Percentiles rank a stretch among this genome's conserved stretches.
Evolutionary conservation across 2,113 vertebrate species (phyloP).

Genomic region (Pithys albifrons): DNA sequence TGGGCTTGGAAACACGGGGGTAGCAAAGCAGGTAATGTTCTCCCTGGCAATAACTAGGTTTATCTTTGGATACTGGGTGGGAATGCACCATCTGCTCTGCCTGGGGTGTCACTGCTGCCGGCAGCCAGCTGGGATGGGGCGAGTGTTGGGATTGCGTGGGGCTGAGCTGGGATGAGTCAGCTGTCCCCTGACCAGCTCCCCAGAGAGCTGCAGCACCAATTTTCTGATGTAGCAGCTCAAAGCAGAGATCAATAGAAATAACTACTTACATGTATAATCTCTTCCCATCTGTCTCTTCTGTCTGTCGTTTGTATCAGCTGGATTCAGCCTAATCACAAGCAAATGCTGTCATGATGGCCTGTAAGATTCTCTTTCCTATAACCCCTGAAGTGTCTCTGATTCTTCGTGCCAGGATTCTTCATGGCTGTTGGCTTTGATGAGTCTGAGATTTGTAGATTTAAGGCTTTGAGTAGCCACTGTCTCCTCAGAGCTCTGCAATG

Average conservation of each 20-base stretch:
- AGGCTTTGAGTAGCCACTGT: neutral
- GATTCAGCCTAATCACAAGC: neutral
- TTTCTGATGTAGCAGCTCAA: neutral
- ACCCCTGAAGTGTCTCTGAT: neutral
- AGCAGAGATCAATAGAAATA: neutral
- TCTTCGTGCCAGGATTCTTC: neutral
- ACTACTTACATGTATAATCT: neutral
- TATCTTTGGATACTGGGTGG: neutral
- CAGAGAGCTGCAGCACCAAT: neutral
- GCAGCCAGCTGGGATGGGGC: neutral
- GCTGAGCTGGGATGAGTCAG: neutral
- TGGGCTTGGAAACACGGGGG: neutral
- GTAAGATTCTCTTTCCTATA: neutral
- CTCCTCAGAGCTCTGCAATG: neutral
- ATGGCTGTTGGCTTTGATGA: neutral
- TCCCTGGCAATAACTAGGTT: neutral
- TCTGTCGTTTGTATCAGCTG: neutral
- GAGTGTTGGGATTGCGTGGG: neutral
- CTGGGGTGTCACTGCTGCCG: neutral
- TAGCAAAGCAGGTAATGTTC: neutral
- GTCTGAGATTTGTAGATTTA: neutral
- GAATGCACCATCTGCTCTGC: neutral
- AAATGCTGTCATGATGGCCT: neutral
- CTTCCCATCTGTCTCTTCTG: neutral
- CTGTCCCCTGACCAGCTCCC: neutral